Base-by-base conservation (phyloP, 1,140 invertebrate species). In the Drosophila pandora region DNA sequence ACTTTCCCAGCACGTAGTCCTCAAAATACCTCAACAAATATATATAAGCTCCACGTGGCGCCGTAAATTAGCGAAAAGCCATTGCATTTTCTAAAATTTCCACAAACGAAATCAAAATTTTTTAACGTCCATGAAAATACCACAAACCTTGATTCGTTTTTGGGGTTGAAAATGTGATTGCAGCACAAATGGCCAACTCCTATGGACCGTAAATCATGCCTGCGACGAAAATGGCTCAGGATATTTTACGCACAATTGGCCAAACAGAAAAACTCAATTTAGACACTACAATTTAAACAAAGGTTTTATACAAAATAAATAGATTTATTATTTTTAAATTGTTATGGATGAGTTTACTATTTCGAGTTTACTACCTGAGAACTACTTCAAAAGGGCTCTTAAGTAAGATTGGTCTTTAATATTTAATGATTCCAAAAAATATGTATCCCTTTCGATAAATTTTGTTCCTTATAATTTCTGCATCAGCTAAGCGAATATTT, bases 161-260 rank as follows among this genome's bases (percentile, higher is more conserved):
- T 52, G 63, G 17, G 30, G 58, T 28, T 12, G 17, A 21, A 43
- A 43, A 43, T 39, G 41, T 39, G 65, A 28, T 30, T 13, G 25
- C 9, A 43, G 58, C 55, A 47, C 69, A 74, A 84, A 79, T 70
- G 79, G 73, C 62, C 56, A 65, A 53, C 69, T 45, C 54, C 43
- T 55, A 77, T 79, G 73, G 54, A 81, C 74, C 68, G 81, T 85
- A 81, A 87, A 81, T 85, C 81, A 81, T 67, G 64, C 50, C 50
- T 74, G 81, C 61, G 60, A 76, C 62, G 75, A 84, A 79, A 67
- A 68, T 73, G 34, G 65, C 43, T 73, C 58, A 34, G 53, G 57
- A 81, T 60, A 41, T 81, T 85, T 68, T 41, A 85, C 81, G 73
- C 81, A 77, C 77, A 77, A 85, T 77, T 84, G 76, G 39, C 49